These are phyloP conservation scores for Mesochorus sp. DNA, from an alignment of 2,888 invertebrate species.

Conservation along the genomic window DNA sequence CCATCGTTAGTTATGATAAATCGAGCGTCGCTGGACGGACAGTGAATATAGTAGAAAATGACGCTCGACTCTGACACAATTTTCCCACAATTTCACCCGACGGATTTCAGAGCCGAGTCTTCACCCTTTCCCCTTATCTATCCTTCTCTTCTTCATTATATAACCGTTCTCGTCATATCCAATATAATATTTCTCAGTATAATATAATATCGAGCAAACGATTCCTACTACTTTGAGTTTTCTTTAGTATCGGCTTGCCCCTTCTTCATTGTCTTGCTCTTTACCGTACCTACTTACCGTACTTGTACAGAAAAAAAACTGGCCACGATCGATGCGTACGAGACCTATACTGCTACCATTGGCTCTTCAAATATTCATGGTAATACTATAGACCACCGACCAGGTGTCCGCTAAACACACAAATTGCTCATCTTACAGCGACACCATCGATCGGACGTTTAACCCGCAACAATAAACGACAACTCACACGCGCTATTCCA, in stretches of 20 bases:
- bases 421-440: slow-evolving; percentile 54
- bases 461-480: slow-evolving; percentile 37
- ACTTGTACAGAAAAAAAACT: slow-evolving; percentile 46
- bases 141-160: slow-evolving; percentile 14
- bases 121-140: too few relatives aligned
- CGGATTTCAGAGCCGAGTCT: slow-evolving; percentile 43
- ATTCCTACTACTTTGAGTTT: slow-evolving; percentile 50
- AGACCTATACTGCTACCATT: slow-evolving; percentile 21
- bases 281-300: slow-evolving; percentile 43
- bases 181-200: slow-evolving; percentile 49
- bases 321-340: slow-evolving; percentile 52
- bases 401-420: slow-evolving; percentile 63
- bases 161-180: slow-evolving; percentile 28
- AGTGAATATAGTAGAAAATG: slow-evolving; percentile 5
- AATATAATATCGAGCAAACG: slow-evolving; percentile 36
- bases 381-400: slow-evolving; percentile 58
- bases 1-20: slow-evolving; percentile 62
- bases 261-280: slow-evolving; percentile 17
- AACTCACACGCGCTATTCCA: background rate
- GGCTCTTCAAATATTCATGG: slow-evolving; percentile 63
- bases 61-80: slow-evolving; percentile 55
- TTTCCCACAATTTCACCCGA: slow-evolving; percentile 61
- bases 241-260: slow-evolving; percentile 42
- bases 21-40: slow-evolving; percentile 51
- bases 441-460: slow-evolving; percentile 59